Base-by-base conservation (phyloP, 2,797 vertebrate genomes). In the Crenuchus spilurus region DNA sequence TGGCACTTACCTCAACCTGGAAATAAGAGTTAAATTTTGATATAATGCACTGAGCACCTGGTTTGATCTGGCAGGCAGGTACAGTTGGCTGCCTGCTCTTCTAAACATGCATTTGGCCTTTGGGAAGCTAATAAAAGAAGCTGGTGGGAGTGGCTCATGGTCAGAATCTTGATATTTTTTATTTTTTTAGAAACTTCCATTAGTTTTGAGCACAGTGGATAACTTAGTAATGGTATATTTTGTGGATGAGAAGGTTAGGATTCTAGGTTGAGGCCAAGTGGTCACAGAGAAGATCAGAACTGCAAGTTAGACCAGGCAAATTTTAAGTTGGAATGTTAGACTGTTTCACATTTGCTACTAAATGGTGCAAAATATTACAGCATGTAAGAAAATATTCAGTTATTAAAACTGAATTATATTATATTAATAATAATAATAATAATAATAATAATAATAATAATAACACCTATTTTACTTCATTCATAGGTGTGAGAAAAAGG, bases 401-500 rank as follows among this genome's bases (percentile, higher is more conserved):
- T 8, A 3, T 8, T 35, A 35, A 8, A 35, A 35, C 33, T 35
- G 33, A 20, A 1, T 8, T 20, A 48, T n/a, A 22, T 48, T 8
- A 52, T 2, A 3, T 8, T 1, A 1, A 37, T 7, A 41, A 9
- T 28, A 4, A 63, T 48, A 1, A 22, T 20, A 48, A 22, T 48
- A 1, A 52, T 2, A 3, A 9, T 1, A 1, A 37, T 7, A 41
- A 9, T 28, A 4, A 63, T 20, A 72, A 65, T 20, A 18, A 39
- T 77, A 78, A 72, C 24, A 70, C 55, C 55, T 70, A 28, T 76
- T 85, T 78, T 58, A 81, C 35, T 79, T 41, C 78, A 37, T 81
- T 85, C 64, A 70, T 77, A 91, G 89, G 80, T 58, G 44, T 61
- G 44, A 71, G 31, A 49, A 3, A 24, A 26, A 48, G 60, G 31